Evolutionary conservation across 2,113 vertebrate species (phyloP).

Genomic region (Cercocebus atys): DNA sequence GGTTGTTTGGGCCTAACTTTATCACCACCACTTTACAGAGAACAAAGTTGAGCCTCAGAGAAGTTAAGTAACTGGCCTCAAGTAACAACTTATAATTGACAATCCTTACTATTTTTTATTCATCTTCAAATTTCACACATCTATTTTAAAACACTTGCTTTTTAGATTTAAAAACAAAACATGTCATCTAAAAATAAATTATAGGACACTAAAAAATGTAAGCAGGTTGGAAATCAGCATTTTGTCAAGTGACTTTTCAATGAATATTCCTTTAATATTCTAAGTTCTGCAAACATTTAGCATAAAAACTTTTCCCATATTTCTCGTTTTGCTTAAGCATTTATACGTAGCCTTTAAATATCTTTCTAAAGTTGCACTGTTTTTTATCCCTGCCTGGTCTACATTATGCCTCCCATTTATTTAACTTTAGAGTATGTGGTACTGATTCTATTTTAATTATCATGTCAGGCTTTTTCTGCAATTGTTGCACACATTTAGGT

Average conservation of each 20-base stretch:
- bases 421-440: neutral
- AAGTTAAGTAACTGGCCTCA: neutral
- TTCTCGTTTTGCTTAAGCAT: neutral
- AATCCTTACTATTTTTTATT: neutral
- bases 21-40: neutral
- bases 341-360: neutral
- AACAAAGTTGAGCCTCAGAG: neutral
- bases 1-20: neutral
- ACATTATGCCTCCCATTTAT: neutral
- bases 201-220: neutral
- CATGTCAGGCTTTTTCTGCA: neutral
- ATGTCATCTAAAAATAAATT: slow-evolving; percentile 62
- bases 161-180: slow-evolving; percentile 61
- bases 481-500: neutral
- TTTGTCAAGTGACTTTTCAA: slow-evolving; percentile 48
- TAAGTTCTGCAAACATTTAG: slow-evolving; percentile 36
- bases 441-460: neutral
- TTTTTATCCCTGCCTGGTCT: neutral
- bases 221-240: slow-evolving; percentile 48
- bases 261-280: slow-evolving; percentile 39
- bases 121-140: slow-evolving; percentile 37
- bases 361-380: neutral
- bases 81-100: neutral
- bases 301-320: neutral
- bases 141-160: slow-evolving; percentile 51